Evolutionary conservation across 2,888 invertebrate species (phyloP).

Genomic region (Ochropleura plecta): DNA sequence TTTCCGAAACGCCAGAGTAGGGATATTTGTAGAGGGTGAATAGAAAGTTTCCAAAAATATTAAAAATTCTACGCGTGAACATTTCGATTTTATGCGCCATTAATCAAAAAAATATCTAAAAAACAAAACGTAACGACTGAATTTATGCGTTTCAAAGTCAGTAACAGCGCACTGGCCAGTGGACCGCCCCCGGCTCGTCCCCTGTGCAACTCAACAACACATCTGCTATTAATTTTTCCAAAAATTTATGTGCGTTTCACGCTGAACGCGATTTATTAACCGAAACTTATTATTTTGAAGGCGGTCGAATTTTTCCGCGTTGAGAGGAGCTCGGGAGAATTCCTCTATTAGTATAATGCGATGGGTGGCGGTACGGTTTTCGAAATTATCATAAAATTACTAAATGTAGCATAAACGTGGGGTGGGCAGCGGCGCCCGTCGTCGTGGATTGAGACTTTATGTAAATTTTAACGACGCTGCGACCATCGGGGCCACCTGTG

Average conservation of each 20-base stretch:
- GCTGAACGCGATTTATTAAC: constrained; percentile 87
- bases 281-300: constrained; percentile 88
- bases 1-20: constrained; percentile 60
- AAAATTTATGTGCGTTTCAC: constrained; percentile 85
- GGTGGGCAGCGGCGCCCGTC: constrained; percentile 87
- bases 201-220: constrained; percentile 86
- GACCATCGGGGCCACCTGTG: constrained; percentile 90
- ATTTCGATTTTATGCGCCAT: constrained; percentile 87
- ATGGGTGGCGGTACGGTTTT: constrained; percentile 90
- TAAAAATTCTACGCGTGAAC: constrained; percentile 80
- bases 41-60: constrained; percentile 73
- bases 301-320: constrained; percentile 82
- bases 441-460: constrained; percentile 91
- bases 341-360: constrained; percentile 91
- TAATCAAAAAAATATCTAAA: constrained; percentile 87
- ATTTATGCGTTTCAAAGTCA: constrained; percentile 89
- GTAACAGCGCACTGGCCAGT: constrained; percentile 75
- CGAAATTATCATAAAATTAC: constrained; percentile 91
- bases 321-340: constrained; percentile 79
- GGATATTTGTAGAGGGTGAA: constrained; percentile 64
- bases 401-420: constrained; percentile 91
- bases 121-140: constrained; percentile 83
- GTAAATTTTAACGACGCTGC: constrained; percentile 91
- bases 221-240: constrained; percentile 89
- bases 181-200: constrained; percentile 75